Evolutionary conservation across 92 coral and sea anemone species (phyloP).

Genomic region (Bergia puertoricense): DNA sequence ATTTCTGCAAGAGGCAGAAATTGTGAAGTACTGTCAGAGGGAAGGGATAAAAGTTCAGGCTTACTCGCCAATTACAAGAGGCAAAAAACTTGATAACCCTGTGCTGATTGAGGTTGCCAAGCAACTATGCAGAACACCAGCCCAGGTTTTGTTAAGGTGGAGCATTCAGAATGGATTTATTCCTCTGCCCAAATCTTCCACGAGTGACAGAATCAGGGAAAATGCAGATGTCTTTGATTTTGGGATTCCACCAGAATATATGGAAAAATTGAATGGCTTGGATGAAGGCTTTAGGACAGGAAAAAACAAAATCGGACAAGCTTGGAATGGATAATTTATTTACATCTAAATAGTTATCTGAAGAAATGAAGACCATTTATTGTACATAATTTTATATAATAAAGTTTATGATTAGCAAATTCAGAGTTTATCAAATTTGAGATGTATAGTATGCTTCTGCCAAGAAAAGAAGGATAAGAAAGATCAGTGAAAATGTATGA

Average conservation of each 20-base stretch:
- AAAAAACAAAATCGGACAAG: slow-evolving; percentile 74
- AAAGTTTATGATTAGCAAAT: background rate
- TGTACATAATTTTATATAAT: background rate
- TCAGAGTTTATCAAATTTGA: too few species aligned
- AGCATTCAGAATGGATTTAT: slow-evolving; percentile 83
- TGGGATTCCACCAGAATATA: slow-evolving; percentile 57
- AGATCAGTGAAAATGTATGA: too few species aligned
- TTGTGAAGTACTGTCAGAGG: slow-evolving; percentile 75
- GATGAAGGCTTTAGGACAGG: slow-evolving; percentile 94
- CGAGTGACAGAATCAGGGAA: slow-evolving; percentile 70
- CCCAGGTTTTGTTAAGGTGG: slow-evolving; percentile 86
- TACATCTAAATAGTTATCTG: background rate
- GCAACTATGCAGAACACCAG: slow-evolving; percentile 64
- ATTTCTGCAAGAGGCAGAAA: slow-evolving; percentile 69
- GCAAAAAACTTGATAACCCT: slow-evolving; percentile 75
- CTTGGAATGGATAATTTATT: slow-evolving; percentile 76
- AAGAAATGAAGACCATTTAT: too few species aligned
- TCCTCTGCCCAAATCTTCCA: slow-evolving; percentile 90
- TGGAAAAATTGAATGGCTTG: slow-evolving; percentile 74
- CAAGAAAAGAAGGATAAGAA: too few species aligned
- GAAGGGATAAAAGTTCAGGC: slow-evolving; percentile 84
- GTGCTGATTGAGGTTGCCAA: slow-evolving; percentile 58
- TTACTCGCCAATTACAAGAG: slow-evolving; percentile 92
- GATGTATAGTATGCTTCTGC: too few species aligned
- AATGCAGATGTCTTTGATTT: slow-evolving; percentile 87